Evolutionary conservation across 2,113 vertebrate genomes (phyloP), one percentile per base, ranked within the genome.

Genomic region (Etheostoma cragini): DNA sequence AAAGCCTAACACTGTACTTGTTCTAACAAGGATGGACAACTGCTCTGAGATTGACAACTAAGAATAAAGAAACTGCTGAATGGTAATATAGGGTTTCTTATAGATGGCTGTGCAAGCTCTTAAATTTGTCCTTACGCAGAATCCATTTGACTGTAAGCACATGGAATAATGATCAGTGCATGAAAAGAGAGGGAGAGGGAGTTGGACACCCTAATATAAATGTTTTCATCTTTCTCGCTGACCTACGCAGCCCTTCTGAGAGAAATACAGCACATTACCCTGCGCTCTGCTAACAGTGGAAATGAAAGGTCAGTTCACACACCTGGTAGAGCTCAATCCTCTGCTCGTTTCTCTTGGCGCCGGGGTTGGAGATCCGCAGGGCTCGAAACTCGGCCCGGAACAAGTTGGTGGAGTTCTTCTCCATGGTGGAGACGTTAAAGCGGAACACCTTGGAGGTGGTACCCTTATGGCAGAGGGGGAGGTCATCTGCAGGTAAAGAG

Each of bases 271-370:
- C 83, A 68, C 78, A 61, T 58, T 61, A 72, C 69, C 73, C 81
- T 26, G 64, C 5, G 38, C 66, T 84, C 19, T 45, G 58, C 80
- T 83, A 78, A 88, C 61, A 63, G 71, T 71, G 82, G 72, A 81
- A 80, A 81, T 30, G 35, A 90, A 72, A 17, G 64, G 45, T 76
- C 69, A 71, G 58, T 71, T 84, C 84, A 84, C 91, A 78, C 91
- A 98, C 98, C 97, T 99, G 98, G 93, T 99, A 99, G 87, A 99
- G 96, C 92, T 99, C 98, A 54, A 99, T 97, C 81, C 98, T 96
- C 93, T 99, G 98, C 85, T 99, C 98, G 0, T 94, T 96, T 83
- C 95, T 97, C 93, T 97, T 98, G 91, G 98, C 96, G 21, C 80
- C 93, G 0, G 80, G 87, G 88, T 99, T 99, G 76, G 97, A 96